Percentiles rank a stretch among this genome's conserved stretches.
Conservation (phyloP, 92 coral and sea anemone genomes). For the Plumapathes pennacea region DNA sequence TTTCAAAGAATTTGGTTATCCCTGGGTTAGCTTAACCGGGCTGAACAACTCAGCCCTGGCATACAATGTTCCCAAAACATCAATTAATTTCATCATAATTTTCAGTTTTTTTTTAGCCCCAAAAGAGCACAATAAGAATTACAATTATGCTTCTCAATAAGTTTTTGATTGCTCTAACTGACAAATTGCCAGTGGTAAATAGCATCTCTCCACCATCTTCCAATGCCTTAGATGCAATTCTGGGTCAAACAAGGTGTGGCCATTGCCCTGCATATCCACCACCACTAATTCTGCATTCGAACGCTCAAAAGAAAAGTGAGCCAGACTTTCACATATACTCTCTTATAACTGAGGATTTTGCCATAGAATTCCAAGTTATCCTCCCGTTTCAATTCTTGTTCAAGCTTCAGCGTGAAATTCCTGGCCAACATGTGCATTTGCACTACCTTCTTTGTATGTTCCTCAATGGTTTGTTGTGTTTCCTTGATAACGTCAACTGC, state of each 20-base stretch:
- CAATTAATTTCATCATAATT: too few relatives aligned
- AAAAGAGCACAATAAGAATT: conserved; percentile 26
- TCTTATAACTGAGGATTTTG: conserved; percentile 22
- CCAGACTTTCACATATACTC: conserved; percentile 28
- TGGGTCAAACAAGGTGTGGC: conserved; percentile 30
- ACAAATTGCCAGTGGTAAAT: conserved; percentile 50
- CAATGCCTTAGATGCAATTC: conserved; percentile 38
- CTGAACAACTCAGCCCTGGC: too few relatives aligned
- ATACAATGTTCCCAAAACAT: too few relatives aligned
- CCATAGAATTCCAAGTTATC: conserved; percentile 33
- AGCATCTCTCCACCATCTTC: conserved; percentile 21
- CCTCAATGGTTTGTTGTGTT: conserved; percentile 44
- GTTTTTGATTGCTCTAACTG: conserved; percentile 22
- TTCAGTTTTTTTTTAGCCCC: conserved; percentile 8
- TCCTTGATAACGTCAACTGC: conserved; percentile 38
- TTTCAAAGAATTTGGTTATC: too few relatives aligned
- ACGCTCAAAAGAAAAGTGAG: conserved; percentile 29
- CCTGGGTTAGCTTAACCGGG: too few relatives aligned
- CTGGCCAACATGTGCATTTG: conserved; percentile 55
- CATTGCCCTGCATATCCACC: conserved; percentile 55
- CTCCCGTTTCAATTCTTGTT: conserved; percentile 10
- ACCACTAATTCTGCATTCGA: conserved; percentile 34
- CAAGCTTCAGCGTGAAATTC: conserved; percentile 35
- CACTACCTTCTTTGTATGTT: conserved; percentile 62
- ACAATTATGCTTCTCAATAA: conserved; percentile 35